Evolutionary conservation across 2,113 vertebrate species (phyloP).

Genomic region (Chrysemys picta): DNA sequence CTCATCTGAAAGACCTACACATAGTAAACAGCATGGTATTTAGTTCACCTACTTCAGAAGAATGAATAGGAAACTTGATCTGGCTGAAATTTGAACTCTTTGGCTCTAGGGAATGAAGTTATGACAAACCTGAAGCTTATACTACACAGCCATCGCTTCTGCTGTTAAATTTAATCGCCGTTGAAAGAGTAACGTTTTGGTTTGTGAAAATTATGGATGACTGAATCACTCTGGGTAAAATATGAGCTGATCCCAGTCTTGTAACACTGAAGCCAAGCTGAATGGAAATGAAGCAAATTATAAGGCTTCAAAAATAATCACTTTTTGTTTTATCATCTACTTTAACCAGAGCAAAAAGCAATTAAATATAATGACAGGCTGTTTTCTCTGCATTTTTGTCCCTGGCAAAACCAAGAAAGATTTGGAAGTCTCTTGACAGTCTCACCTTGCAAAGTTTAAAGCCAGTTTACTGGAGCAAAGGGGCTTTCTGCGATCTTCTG

Average conservation of each 20-base stretch:
- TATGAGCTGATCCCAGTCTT: neutral
- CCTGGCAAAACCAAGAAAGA: neutral
- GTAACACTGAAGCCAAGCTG: neutral
- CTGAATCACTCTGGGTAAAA: neutral
- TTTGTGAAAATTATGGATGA: neutral
- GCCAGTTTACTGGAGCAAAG: neutral
- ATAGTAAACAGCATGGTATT: neutral
- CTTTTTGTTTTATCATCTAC: neutral
- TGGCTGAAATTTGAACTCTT: neutral
- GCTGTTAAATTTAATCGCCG: neutral
- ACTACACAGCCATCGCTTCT: neutral
- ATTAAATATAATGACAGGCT: neutral
- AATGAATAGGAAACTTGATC: neutral
- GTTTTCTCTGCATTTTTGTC: neutral
- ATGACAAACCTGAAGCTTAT: neutral
- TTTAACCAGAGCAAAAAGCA: neutral
- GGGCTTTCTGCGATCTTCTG: neutral
- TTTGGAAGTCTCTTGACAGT: neutral
- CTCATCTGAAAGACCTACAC: neutral
- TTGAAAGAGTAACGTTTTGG: neutral
- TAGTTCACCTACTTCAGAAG: neutral
- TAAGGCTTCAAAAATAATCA: neutral
- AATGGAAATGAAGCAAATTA: neutral
- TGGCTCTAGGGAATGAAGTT: neutral
- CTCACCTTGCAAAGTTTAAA: neutral